Evolutionary conservation across 1,140 invertebrate genomes (phyloP).

Genomic region (Bombus picipes): DNA sequence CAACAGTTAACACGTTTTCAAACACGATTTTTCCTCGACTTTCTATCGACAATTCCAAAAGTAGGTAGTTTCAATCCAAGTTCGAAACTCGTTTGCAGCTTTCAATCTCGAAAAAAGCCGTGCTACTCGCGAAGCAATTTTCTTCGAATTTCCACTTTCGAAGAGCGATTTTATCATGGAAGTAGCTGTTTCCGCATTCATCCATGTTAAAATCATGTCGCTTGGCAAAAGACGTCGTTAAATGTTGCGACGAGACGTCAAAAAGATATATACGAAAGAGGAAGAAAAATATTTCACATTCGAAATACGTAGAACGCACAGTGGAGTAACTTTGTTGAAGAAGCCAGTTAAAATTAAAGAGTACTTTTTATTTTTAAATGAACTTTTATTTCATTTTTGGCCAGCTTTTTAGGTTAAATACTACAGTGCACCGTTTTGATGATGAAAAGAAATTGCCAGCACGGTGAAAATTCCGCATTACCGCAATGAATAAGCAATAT

Average conservation of each 20-base stretch:
- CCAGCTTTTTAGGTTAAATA: background rate
- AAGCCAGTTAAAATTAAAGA: too few species aligned
- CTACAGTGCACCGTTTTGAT: background rate
- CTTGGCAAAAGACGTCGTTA: too few species aligned
- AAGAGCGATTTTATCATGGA: background rate
- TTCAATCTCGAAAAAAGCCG: background rate
- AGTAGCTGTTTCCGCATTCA: too few species aligned
- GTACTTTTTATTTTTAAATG: too few species aligned
- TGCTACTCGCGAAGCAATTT: background rate
- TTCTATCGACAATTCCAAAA: background rate
- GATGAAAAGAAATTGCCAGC: background rate
- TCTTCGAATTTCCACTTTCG: background rate
- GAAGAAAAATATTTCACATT: too few species aligned
- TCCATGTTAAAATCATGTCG: too few species aligned
- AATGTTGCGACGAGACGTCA: too few species aligned
- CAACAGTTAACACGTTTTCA: background rate
- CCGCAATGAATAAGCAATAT: conserved; percentile 6
- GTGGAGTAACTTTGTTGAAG: too few species aligned
- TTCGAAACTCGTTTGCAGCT: background rate
- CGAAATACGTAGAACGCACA: too few species aligned
- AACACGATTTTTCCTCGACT: too few species aligned
- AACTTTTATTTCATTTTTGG: too few species aligned
- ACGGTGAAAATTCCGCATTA: conserved; percentile 17
- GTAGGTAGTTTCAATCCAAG: background rate
- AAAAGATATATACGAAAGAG: too few species aligned